Base-by-base conservation (phyloP, 2,113 vertebrate genomes). In the Lampris incognitus region DNA sequence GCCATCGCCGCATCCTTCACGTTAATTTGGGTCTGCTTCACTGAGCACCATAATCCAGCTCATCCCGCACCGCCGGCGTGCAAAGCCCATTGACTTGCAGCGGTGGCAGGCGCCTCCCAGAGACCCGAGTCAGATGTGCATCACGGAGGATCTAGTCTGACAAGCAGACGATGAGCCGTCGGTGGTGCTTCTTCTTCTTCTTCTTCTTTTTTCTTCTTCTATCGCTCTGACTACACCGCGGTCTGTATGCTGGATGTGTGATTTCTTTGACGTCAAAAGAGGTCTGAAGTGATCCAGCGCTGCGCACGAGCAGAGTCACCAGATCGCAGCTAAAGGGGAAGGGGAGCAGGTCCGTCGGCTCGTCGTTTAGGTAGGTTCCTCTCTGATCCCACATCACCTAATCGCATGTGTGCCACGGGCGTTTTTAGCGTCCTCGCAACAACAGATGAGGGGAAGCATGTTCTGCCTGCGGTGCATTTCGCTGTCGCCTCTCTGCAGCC, bases 261-360 rank as follows among this genome's bases (percentile, higher is more conserved):
- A 50, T 73, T 73, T 67, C 78, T 87, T 79, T 92, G 91, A 92
- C 91, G 91, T 92, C 91, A 92, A 85, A 86, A 89, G 82, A 85
- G 86, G 88, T 86, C 75, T 78, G 80, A 90, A 82, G 82, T 86
- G 70, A 91, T 65, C 72, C 82, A 61, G 85, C 85, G 83, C 83
- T 89, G 87, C 88, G 91, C 89, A 91, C 86, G 68, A 81, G 80
- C 89, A 68, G 83, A 85, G 81, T 83, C 74, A 40, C 66, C 88
- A 88, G 82, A 90, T 87, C 84, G 63, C 85, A 87, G 87, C 86
- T 76, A 87, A 68, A 84, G 82, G 24, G 85, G 72, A 89, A 88
- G 84, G 69, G 76, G 76, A 84, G 49, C 89, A 58, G 80, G 79
- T 36, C 90, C 40, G 51, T 68, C 87, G 81, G n/a, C 82, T 87